Percentiles rank a stretch among this genome's conserved stretches.
Conservation (phyloP, 2,888 invertebrate genomes). For the Orchesella flavescens region DNA sequence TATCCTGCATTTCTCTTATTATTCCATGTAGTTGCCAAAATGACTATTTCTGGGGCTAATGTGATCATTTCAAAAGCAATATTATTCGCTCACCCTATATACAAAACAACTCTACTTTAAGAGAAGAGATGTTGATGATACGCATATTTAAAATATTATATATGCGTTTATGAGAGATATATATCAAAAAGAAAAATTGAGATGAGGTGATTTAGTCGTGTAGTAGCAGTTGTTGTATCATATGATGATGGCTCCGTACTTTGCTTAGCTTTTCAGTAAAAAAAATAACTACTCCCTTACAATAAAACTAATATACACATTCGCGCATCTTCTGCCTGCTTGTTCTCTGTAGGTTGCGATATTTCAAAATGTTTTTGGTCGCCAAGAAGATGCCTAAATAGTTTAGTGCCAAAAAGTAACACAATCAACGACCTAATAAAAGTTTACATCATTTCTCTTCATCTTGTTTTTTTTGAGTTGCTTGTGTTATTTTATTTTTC, state of each 20-base stretch:
- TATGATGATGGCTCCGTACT: neutral
- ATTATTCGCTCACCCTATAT: neutral
- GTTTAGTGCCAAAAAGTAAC: constrained; percentile 22
- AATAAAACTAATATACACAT: constrained; percentile 8
- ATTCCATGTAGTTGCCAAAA: constrained; percentile 18
- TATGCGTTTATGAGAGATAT: constrained; percentile 5
- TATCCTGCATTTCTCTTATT: constrained; percentile 4
- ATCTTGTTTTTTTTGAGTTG: neutral
- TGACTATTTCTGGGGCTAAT: neutral
- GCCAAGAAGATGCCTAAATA: constrained; percentile 23
- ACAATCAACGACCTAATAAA: constrained; percentile 40
- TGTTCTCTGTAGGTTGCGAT: neutral
- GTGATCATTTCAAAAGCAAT: neutral
- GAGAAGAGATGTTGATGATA: neutral
- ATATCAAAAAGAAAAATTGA: neutral
- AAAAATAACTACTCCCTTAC: neutral
- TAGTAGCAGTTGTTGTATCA: neutral
- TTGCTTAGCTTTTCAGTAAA: neutral
- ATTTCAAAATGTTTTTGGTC: constrained; percentile 12
- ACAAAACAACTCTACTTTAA: constrained; percentile 1
- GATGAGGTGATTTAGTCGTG: neutral
- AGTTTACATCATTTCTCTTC: constrained; percentile 23
- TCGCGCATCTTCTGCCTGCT: neutral
- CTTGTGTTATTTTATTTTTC: constrained; percentile 17
- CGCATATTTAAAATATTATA: constrained; percentile 2